Percentiles rank a stretch among this genome's conserved stretches.
These are phyloP conservation scores for Ophiodon elongatus DNA, from an alignment of 2,113 vertebrate genomes.

Conservation along the genomic window DNA sequence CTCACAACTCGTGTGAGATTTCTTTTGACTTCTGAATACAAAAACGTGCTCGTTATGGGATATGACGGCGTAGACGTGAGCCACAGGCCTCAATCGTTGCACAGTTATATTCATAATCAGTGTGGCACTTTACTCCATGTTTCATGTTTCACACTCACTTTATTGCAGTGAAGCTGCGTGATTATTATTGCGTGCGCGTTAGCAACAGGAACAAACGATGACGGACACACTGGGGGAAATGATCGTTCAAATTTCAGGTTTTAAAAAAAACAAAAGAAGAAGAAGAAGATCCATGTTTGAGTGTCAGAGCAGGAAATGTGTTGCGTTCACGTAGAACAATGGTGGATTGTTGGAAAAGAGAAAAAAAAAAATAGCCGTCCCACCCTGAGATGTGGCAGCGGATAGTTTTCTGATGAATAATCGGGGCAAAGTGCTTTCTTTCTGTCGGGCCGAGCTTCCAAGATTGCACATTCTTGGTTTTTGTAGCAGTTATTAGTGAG, in stretches of 20 bases:
- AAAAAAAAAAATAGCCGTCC: constrained; percentile 7
- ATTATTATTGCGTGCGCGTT: not conserved
- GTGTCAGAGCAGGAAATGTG: not conserved
- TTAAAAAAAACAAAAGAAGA: not conserved
- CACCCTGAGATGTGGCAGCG: constrained; percentile 4
- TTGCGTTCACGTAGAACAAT: constrained; percentile 2
- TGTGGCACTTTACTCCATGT: not conserved
- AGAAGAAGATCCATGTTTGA: not conserved
- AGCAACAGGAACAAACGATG: not conserved
- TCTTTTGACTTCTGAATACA: not conserved
- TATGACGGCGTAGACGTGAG: not conserved
- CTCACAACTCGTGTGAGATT: not conserved
- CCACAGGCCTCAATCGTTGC: not conserved
- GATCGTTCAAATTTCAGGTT: not conserved
- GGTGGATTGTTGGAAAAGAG: constrained; percentile 21
- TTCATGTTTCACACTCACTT: not conserved
- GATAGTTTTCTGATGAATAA: constrained; percentile 31
- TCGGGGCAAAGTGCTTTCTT: not conserved
- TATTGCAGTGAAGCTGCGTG: not conserved
- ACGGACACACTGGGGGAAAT: not conserved
- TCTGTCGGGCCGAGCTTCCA: constrained; percentile 14
- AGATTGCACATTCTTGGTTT: constrained; percentile 38
- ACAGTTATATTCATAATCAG: not conserved
- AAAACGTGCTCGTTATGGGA: not conserved
- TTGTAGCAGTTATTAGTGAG: constrained; percentile 62